These are phyloP conservation scores for Drosophila ambigua DNA, from an alignment of 1,140 invertebrate species.

Conservation along the genomic window DNA sequence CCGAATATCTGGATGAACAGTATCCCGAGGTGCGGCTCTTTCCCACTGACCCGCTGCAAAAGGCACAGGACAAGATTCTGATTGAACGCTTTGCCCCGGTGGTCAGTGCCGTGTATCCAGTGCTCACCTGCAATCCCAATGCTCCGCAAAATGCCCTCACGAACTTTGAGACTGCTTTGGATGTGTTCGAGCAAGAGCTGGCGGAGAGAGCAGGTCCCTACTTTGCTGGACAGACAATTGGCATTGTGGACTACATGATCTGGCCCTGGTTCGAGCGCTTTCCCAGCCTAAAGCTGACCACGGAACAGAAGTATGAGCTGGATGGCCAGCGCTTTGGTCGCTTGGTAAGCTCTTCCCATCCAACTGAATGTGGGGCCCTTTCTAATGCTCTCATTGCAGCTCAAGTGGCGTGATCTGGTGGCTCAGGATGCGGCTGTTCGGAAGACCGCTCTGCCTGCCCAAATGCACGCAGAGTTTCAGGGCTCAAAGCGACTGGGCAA, in stretches of 20 bases:
- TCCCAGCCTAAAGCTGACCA: constrained; percentile 58
- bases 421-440: constrained; percentile 89
- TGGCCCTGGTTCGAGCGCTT: constrained; percentile 94
- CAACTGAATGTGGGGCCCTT: too few relatives aligned
- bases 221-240: constrained; percentile 88
- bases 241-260: constrained; percentile 94
- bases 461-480: constrained; percentile 89
- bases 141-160: constrained; percentile 57
- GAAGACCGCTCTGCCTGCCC: constrained; percentile 87
- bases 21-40: constrained; percentile 88
- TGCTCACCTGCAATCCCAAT: constrained; percentile 54
- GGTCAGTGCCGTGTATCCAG: constrained; percentile 63
- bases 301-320: constrained; percentile 64
- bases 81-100: constrained; percentile 87
- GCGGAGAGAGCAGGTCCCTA: constrained; percentile 85
- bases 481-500: constrained; percentile 86
- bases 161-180: constrained; percentile 85
- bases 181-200: constrained; percentile 88
- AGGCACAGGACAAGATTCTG: constrained; percentile 91
- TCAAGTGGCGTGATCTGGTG: constrained; percentile 88
- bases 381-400: neutral
- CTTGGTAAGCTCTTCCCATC: constrained; percentile 27
- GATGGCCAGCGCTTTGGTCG: constrained; percentile 68
- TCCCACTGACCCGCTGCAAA: constrained; percentile 89
- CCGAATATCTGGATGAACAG: constrained; percentile 93